Evolutionary conservation across 1,140 invertebrate species (phyloP).

Genomic region (Latrodectus geometricus): DNA sequence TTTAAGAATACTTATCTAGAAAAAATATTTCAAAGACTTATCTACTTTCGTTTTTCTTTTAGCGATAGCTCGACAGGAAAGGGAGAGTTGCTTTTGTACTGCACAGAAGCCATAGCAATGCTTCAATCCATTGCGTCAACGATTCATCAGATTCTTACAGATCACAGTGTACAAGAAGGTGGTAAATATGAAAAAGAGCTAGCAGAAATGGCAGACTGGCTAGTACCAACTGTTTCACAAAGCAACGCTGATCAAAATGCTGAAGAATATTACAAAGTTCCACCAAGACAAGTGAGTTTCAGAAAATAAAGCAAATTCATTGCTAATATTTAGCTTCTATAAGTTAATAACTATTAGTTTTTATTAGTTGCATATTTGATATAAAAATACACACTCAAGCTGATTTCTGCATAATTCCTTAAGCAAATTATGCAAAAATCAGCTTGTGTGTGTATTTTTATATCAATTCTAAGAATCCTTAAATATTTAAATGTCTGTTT

Average conservation of each 20-base stretch:
- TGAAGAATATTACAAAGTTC: slow-evolving; percentile 54
- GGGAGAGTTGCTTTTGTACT: slow-evolving; percentile 51
- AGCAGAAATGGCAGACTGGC: slow-evolving; percentile 44
- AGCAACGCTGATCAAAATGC: not conserved
- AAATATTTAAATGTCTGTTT: no score
- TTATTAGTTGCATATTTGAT: no score
- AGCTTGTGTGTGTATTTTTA: no score
- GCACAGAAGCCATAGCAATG: slow-evolving; percentile 33
- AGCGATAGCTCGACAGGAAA: slow-evolving; percentile 62
- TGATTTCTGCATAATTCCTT: no score
- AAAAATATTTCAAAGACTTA: no score
- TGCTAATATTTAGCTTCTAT: no score
- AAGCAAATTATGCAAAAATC: no score
- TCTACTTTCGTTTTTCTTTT: not conserved
- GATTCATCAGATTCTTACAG: slow-evolving; percentile 44
- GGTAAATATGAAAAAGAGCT: slow-evolving; percentile 42
- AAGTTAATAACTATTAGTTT: no score
- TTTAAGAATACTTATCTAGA: no score
- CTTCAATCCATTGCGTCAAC: slow-evolving; percentile 36
- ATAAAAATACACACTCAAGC: no score
- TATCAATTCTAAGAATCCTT: no score
- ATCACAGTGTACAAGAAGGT: slow-evolving; percentile 24
- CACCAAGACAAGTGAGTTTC: slow-evolving; percentile 23
- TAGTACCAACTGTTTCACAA: not conserved
- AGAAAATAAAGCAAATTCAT: no score